Conservation (phyloP, 2,797 vertebrate genomes). For the Anomalospiza imberbis region DNA sequence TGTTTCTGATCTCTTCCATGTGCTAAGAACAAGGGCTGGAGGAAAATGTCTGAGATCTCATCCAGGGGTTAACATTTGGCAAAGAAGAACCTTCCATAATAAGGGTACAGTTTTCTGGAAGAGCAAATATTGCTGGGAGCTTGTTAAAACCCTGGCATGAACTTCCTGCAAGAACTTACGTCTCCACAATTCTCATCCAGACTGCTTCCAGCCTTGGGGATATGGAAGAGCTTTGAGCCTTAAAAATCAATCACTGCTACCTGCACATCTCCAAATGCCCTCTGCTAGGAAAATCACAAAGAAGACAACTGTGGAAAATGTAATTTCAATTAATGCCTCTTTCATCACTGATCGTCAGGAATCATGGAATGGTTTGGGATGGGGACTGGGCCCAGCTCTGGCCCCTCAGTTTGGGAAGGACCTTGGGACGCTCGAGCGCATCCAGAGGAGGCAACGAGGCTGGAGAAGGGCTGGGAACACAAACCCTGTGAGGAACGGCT, state of each 20-base stretch:
- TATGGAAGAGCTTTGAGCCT: neutral
- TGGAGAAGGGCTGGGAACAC: too few relatives aligned
- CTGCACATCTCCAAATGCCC: neutral
- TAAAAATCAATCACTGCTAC: neutral
- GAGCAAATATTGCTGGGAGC: neutral
- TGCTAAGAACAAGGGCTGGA: neutral
- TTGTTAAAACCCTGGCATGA: neutral
- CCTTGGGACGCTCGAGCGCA: too few relatives aligned
- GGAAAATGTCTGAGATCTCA: neutral
- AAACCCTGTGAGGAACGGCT: too few relatives aligned
- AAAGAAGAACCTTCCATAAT: neutral
- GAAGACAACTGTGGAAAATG: neutral
- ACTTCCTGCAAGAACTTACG: neutral
- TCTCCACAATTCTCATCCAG: neutral
- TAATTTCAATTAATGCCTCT: neutral
- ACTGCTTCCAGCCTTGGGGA: neutral
- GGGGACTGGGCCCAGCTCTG: neutral
- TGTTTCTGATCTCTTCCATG: accelerated
- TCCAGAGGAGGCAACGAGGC: too few relatives aligned
- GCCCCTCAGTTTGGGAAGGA: too few relatives aligned
- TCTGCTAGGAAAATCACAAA: neutral
- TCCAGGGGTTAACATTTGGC: neutral
- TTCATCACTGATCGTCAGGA: neutral
- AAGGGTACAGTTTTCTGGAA: neutral
- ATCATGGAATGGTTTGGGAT: neutral